Conservation (phyloP, 2,797 vertebrate genomes). For the Lateolabrax maculatus region DNA sequence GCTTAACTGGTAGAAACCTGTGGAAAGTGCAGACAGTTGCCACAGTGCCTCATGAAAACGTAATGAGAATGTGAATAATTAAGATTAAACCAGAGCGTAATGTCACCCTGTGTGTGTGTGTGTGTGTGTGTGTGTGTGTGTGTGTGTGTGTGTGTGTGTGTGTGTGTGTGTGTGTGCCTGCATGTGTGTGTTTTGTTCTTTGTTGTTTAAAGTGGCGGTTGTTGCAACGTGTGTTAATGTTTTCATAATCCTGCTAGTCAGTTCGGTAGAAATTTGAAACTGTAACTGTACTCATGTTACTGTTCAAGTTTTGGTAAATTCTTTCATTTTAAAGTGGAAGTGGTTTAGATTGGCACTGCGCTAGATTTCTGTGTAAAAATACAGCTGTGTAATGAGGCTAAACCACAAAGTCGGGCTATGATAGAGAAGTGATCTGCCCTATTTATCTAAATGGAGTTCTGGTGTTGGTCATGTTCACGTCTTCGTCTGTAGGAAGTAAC, state of each 20-base stretch:
- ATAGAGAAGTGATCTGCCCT: slow-evolving; percentile 11
- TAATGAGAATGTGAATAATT: slow-evolving; percentile 80
- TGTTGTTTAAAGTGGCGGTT: slow-evolving; percentile 14
- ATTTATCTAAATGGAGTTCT: slow-evolving; percentile 40
- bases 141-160: neutral
- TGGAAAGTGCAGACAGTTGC: slow-evolving; percentile 58
- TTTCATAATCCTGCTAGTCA: neutral
- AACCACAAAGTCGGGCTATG: neutral
- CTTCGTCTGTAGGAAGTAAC: slow-evolving; percentile 11
- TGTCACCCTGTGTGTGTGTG: slow-evolving; percentile 53
- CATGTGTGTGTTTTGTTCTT: neutral
- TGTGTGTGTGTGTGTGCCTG: slow-evolving; percentile 12
- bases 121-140: slow-evolving; percentile 24
- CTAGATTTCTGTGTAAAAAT: slow-evolving; percentile 14
- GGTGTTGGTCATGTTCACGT: slow-evolving; percentile 28
- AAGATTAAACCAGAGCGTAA: slow-evolving; percentile 69
- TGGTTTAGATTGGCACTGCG: slow-evolving; percentile 24
- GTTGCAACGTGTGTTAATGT: slow-evolving; percentile 5
- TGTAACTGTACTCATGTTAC: no score
- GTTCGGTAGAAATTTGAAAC: neutral
- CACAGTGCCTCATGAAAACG: slow-evolving; percentile 69
- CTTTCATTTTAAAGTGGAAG: slow-evolving; percentile 27
- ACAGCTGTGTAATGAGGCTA: neutral
- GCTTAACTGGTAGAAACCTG: slow-evolving; percentile 49
- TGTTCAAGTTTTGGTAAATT: neutral